phyloP scores from a whole-genome alignment of 2,113 vertebrate species.

The Caretta caretta region DNA sequence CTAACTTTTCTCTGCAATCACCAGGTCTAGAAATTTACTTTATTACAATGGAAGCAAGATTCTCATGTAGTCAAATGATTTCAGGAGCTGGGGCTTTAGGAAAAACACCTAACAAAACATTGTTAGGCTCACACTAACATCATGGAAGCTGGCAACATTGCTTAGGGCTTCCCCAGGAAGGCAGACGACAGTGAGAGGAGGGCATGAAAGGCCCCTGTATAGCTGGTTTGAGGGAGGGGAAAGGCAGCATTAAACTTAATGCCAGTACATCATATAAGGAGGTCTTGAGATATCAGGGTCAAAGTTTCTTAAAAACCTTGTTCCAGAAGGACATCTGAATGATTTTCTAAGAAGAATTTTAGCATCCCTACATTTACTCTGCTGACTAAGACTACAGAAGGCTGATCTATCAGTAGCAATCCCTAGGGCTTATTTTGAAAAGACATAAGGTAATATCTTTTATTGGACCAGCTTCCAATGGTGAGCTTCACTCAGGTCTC shows the following conservation, averaged over 20 bases:
- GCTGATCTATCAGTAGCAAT: too few species aligned
- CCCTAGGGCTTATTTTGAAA: background rate
- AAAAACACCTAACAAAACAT: background rate
- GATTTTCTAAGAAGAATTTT: conserved; percentile 1
- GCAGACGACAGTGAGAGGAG: too few species aligned
- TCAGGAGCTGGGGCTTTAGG: background rate
- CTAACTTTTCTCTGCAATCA: too few species aligned
- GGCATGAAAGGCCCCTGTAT: too few species aligned
- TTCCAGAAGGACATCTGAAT: background rate
- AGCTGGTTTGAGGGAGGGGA: too few species aligned
- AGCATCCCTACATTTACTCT: background rate
- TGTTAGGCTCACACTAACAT: fast-evolving
- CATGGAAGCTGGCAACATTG: background rate
- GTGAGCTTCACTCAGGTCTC: too few species aligned
- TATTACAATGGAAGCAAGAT: background rate
- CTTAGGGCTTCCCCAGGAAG: background rate
- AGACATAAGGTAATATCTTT: background rate
- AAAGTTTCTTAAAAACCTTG: conserved; percentile 10
- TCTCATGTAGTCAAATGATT: background rate
- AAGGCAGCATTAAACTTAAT: too few species aligned
- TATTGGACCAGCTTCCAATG: too few species aligned
- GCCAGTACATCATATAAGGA: conserved; percentile 39
- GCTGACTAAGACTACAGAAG: too few species aligned
- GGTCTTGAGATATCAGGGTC: background rate
- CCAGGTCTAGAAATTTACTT: background rate